Evolutionary conservation across 1,140 invertebrate genomes (phyloP), one percentile per base, ranked within the genome.

Genomic region (Whitmania pigra): DNA sequence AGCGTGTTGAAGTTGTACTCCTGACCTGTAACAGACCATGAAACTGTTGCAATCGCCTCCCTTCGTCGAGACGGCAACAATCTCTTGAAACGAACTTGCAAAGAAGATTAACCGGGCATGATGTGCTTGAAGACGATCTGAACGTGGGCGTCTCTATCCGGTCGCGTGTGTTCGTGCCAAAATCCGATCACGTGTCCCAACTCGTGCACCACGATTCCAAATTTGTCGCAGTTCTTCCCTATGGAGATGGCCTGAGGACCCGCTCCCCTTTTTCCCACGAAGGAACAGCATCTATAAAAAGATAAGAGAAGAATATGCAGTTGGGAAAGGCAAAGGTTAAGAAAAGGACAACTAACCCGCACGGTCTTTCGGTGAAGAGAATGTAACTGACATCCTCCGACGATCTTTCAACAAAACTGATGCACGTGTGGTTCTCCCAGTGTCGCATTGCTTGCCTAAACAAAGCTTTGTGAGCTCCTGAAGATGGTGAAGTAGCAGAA

Each of bases 1-100:
- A 97, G 81, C 82, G 95, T 96, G 79, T 98, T 97, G 83, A 99
- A 98, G 80, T 99, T 99, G 81, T 98, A 99, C 78, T 98, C 94
- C 84, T 99, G 95, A 68, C 94, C 94, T 94, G 43, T 66, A 76
- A 22, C 67, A 25, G 67, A 27, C 67, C 40, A 55, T 20, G 67
- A 77, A 4, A 49, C 43, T 49, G 43, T 49, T 49, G 43, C 43
- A 49, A 49, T 49, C 43, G 43, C 43, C 43, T 49, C 43, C 22
- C 73, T 67, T n/a, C 29, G 22, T 63, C 29, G 57, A 63, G 57
- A 63, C 22, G 29, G 29, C 22, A 63, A 63, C 22, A 63, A 63
- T 25, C 29, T 31, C 29, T 31, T 22, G 57, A 31, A 63, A 63
- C 29, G 57, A 63, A 63, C 22, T 63, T 63, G 57, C 29, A 25